Conservation (phyloP, 2,113 vertebrate genomes). For the Leucoraja erinaceus region DNA sequence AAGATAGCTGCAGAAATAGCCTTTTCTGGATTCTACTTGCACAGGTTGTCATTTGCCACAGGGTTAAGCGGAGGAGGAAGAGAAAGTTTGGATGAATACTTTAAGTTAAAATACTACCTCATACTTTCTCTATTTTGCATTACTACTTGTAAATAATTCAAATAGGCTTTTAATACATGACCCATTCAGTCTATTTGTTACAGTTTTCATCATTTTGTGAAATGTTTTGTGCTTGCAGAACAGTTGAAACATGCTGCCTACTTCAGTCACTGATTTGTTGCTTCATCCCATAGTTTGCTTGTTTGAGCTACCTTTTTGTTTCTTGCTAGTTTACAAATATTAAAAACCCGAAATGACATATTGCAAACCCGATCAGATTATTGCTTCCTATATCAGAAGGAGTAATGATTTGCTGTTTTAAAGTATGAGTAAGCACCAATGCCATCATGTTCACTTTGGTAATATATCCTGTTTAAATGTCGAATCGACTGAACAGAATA, state of each 20-base stretch:
- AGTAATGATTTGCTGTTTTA: neutral
- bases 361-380: slow-evolving; percentile 14
- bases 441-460: too few relatives aligned
- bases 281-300: slow-evolving; percentile 30
- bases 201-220: slow-evolving; percentile 35
- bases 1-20: neutral
- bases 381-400: neutral
- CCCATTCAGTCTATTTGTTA: slow-evolving; percentile 11
- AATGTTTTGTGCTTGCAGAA: slow-evolving; percentile 31
- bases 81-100: neutral
- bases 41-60: neutral
- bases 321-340: slow-evolving; percentile 30
- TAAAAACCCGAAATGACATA: slow-evolving; percentile 1
- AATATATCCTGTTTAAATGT: neutral
- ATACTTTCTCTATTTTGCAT: neutral
- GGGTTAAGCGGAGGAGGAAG: neutral
- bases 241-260: slow-evolving; percentile 9
- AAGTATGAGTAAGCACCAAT: neutral
- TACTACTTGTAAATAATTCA: neutral
- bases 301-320: slow-evolving; percentile 26
- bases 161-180: slow-evolving; percentile 3
- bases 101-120: neutral
- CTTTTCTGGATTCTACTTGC: neutral
- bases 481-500: neutral
- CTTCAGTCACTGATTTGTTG: slow-evolving; percentile 13